Conservation (phyloP, 64 coral and sea anemone genomes). For the Pocillopora verrucosa region DNA sequence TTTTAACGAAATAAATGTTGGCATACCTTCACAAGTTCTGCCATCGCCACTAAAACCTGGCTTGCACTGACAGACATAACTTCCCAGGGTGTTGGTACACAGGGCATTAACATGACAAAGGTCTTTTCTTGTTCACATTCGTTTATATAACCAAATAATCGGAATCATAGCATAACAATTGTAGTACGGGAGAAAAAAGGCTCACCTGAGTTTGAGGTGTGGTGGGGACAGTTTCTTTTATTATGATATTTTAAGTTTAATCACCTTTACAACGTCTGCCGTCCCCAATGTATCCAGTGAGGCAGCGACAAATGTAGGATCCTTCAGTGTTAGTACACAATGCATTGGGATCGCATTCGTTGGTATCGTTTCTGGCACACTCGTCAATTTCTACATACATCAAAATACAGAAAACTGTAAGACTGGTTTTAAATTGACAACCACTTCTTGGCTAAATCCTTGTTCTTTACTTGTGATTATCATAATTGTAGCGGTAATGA, state of each 20-base stretch:
- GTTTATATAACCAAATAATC: slow-evolving; percentile 2
- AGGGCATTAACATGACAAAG: slow-evolving; percentile 29
- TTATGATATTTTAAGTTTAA: not conserved
- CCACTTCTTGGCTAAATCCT: not conserved
- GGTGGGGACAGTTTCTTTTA: not conserved
- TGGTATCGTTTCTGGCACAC: not conserved
- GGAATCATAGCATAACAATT: not conserved
- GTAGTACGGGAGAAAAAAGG: no score
- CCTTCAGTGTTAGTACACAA: slow-evolving; percentile 62
- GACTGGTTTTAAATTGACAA: not conserved
- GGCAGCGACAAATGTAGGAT: slow-evolving; percentile 53
- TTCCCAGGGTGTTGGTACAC: slow-evolving; percentile 29
- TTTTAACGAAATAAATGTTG: no score
- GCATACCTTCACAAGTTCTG: no score
- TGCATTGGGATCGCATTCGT: slow-evolving; percentile 48
- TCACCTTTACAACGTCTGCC: slow-evolving; percentile 59
- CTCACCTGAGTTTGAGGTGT: no score
- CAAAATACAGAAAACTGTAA: not conserved
- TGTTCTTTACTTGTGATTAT: no score
- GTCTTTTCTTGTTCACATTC: slow-evolving; percentile 26
- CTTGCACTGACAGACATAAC: slow-evolving; percentile 31
- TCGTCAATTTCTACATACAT: slow-evolving; percentile 61
- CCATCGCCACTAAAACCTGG: slow-evolving; percentile 31
- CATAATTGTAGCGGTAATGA: no score
- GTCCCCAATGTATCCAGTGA: slow-evolving; percentile 36